Conservation (phyloP, 1,140 invertebrate genomes). For the Bombyx mandarina region DNA sequence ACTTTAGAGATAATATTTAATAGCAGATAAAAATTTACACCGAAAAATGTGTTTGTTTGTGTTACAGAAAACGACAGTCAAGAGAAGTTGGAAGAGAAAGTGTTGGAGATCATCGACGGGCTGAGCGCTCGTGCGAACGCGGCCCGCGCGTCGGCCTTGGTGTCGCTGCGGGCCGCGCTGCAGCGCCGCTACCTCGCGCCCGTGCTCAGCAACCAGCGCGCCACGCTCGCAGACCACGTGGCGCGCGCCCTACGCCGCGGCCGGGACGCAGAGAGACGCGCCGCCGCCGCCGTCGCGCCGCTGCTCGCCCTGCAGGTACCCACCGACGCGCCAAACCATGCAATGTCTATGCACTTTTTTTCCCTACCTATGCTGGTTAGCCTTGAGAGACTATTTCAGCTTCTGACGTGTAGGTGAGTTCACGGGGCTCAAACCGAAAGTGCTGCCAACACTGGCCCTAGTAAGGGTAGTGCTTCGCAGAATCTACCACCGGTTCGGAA, state of each 20-base stretch:
- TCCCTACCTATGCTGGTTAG: too few relatives aligned
- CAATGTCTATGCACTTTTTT: too few relatives aligned
- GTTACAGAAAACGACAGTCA: slow-evolving; percentile 70
- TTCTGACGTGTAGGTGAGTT: too few relatives aligned
- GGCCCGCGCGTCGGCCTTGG: slow-evolving; percentile 81
- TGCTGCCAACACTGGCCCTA: too few relatives aligned
- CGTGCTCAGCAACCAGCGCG: slow-evolving; percentile 81
- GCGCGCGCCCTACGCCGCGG: slow-evolving; percentile 87
- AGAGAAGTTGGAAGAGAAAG: slow-evolving; percentile 91
- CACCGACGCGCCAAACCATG: background rate
- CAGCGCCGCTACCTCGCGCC: slow-evolving; percentile 85
- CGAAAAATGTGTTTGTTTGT: background rate
- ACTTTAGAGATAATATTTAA: too few relatives aligned
- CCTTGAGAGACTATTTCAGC: too few relatives aligned
- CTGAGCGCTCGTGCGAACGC: slow-evolving; percentile 89
- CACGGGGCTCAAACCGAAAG: too few relatives aligned
- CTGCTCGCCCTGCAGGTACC: slow-evolving; percentile 86
- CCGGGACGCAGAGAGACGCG: slow-evolving; percentile 82
- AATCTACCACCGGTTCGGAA: too few relatives aligned
- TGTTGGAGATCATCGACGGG: slow-evolving; percentile 88
- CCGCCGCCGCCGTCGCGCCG: slow-evolving; percentile 84
- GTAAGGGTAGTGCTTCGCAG: too few relatives aligned
- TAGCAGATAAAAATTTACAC: background rate
- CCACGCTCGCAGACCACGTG: slow-evolving; percentile 86
- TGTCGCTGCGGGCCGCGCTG: slow-evolving; percentile 81